These are phyloP conservation scores for Drosophila busckii DNA, from an alignment of 1,140 invertebrate species.

Conservation along the genomic window DNA sequence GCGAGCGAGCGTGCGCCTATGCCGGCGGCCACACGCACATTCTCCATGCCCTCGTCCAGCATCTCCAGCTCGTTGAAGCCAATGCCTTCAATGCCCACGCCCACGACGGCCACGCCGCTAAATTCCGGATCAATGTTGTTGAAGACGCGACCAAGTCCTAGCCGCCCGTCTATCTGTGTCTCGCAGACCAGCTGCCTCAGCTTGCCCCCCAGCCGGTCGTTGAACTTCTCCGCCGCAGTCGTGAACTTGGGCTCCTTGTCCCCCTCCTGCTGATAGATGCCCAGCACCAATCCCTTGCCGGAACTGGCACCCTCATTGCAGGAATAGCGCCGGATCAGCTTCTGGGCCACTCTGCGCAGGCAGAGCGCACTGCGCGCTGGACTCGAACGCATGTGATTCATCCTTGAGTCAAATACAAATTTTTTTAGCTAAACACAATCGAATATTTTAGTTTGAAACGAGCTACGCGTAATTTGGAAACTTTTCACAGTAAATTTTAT, in stretches of 20 bases:
- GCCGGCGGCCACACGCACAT: slow-evolving; percentile 79
- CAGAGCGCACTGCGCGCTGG: no score
- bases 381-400: no score
- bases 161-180: slow-evolving; percentile 50
- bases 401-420: no score
- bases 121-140: slow-evolving; percentile 83
- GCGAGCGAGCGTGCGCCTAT: slow-evolving; percentile 81
- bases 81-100: slow-evolving; percentile 83
- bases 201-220: slow-evolving; percentile 55
- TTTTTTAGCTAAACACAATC: no score
- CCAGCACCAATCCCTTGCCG: slow-evolving; percentile 63
- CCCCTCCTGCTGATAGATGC: slow-evolving; percentile 66
- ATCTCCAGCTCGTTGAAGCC: slow-evolving; percentile 83
- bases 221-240: slow-evolving; percentile 49
- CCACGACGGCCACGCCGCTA: slow-evolving; percentile 83
- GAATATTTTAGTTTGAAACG: no score
- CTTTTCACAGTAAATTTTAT: no score
- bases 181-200: slow-evolving; percentile 55
- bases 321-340: no score
- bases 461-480: no score
- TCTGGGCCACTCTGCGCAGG: no score
- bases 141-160: slow-evolving; percentile 81
- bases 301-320: slow-evolving; percentile 4
- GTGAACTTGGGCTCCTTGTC: slow-evolving; percentile 62
- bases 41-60: slow-evolving; percentile 84